These are phyloP conservation scores for Ooceraea biroi DNA, from an alignment of 1,140 invertebrate genomes.

Conservation along the genomic window DNA sequence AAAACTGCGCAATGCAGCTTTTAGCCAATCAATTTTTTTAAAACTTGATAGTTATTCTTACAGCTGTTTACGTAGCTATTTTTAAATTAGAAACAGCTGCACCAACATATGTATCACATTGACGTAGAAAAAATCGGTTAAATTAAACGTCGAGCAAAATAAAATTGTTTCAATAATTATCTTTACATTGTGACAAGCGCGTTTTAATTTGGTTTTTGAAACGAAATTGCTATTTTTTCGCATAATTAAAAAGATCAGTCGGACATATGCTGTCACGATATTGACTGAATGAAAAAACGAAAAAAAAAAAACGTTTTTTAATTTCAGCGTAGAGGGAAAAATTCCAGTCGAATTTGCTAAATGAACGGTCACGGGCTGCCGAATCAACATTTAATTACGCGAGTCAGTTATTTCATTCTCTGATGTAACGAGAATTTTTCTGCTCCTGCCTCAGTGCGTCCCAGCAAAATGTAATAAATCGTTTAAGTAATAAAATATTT, in stretches of 20 bases:
- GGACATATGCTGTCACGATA: conserved; percentile 13
- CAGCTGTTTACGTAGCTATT: neutral
- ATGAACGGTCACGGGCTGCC: conserved; percentile 59
- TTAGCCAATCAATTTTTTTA: neutral
- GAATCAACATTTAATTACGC: conserved; percentile 62
- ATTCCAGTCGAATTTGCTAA: conserved; percentile 62
- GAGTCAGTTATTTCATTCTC: conserved; percentile 58
- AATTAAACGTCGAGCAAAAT: too few species aligned
- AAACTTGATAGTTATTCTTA: neutral
- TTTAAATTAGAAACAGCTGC: too few species aligned
- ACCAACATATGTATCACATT: too few species aligned
- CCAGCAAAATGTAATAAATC: conserved; percentile 57
- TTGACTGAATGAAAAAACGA: conserved; percentile 30
- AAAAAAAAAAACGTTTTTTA: conserved; percentile 48
- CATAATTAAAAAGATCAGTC: conserved; percentile 7
- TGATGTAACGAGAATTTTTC: conserved; percentile 60
- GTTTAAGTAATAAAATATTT: conserved; percentile 63
- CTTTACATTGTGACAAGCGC: neutral
- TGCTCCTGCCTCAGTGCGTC: conserved; percentile 33
- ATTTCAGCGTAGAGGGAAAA: conserved; percentile 48
- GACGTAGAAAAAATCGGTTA: too few species aligned
- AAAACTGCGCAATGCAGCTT: neutral
- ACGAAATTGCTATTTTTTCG: neutral
- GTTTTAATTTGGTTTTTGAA: neutral
- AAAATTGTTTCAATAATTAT: too few species aligned